Conservation (phyloP, 1,140 invertebrate genomes). For the Chionoecetes opilio region DNA sequence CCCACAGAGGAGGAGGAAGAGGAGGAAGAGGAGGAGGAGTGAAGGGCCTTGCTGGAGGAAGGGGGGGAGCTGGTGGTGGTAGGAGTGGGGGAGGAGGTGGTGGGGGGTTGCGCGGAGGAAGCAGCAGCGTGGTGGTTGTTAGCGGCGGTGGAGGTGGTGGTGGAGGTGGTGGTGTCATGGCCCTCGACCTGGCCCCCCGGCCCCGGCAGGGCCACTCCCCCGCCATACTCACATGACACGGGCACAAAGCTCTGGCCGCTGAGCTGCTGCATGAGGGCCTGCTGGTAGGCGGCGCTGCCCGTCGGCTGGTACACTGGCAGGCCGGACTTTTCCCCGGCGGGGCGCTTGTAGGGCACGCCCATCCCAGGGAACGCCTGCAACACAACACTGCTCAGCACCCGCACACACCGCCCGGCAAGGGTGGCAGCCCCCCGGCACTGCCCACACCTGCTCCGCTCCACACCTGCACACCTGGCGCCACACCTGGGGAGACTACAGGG, state of each 20-base stretch:
- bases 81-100: slow-evolving; percentile 80
- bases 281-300: slow-evolving; percentile 91
- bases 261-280: slow-evolving; percentile 91
- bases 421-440: background rate
- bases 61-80: slow-evolving; percentile 81
- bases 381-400: slow-evolving; percentile 65
- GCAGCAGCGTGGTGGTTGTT: slow-evolving; percentile 82
- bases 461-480: slow-evolving; percentile 18
- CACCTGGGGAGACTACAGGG: slow-evolving; percentile 4
- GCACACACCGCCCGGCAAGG: background rate
- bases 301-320: slow-evolving; percentile 97
- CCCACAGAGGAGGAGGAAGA: slow-evolving; percentile 74
- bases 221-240: slow-evolving; percentile 85
- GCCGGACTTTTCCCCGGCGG: slow-evolving; percentile 96
- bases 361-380: slow-evolving; percentile 96
- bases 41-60: slow-evolving; percentile 73
- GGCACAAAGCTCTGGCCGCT: slow-evolving; percentile 91
- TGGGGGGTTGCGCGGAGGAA: slow-evolving; percentile 75
- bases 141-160: slow-evolving; percentile 81
- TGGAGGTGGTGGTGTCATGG: slow-evolving; percentile 83
- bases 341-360: slow-evolving; percentile 94
- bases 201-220: slow-evolving; percentile 75
- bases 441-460: slow-evolving; percentile 23
- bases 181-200: slow-evolving; percentile 82
- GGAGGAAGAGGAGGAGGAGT: slow-evolving; percentile 77